Base-by-base conservation (phyloP, 2,113 vertebrate genomes). In the Erythrocercus mccallii region DNA sequence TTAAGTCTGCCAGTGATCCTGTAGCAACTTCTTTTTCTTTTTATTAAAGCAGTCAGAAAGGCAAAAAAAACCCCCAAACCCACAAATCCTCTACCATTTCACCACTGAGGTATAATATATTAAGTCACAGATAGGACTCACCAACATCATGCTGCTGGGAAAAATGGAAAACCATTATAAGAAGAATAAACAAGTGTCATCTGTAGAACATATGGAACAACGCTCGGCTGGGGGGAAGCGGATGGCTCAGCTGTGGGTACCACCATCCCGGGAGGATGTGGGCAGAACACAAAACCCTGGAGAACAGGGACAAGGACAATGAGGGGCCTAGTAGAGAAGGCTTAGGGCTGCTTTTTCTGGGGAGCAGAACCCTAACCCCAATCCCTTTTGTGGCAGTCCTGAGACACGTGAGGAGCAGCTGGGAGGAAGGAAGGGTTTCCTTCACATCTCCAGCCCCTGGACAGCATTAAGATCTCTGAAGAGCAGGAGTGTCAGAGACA, bases 101-200 rank as follows among this genome's bases (percentile, higher is more conserved):
- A 47, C 58, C 87, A 37, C 42, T 81, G 56, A 83, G 47, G 31
- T 70, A n/a, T 12, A 86, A 45, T 18, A 24, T 14, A 83, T 92
- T 66, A 90, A 92, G 81, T 64, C 58, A 38, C 5, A 88, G 38
- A 60, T 64, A 78, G 4, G 76, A 94, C 56, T 84, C 56, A 92
- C 90, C 30, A 93, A 37, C 30, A 81, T 16, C 96, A 84, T 44
- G 88, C 90, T 97, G 92, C 80, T 97, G 92, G 88, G 96, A 94
- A 97, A 93, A 93, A 81, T 37, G 72, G 72, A 56, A 83, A 92
- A 62, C 47, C 64, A 28, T 40, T 73, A 72, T 93, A 91, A 60
- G 69, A 90, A 90, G 87, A 92, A 86, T 27, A 93, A 92, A 66
- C 35, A 88, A 92, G 47, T 33, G 80, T 31, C 92, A 95, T 96